A percentile compares a stretch with the other conserved stretches of the same genome.
Evolutionary conservation across 2,113 vertebrate genomes (phyloP).

Genomic region (Terrapene triunguis): DNA sequence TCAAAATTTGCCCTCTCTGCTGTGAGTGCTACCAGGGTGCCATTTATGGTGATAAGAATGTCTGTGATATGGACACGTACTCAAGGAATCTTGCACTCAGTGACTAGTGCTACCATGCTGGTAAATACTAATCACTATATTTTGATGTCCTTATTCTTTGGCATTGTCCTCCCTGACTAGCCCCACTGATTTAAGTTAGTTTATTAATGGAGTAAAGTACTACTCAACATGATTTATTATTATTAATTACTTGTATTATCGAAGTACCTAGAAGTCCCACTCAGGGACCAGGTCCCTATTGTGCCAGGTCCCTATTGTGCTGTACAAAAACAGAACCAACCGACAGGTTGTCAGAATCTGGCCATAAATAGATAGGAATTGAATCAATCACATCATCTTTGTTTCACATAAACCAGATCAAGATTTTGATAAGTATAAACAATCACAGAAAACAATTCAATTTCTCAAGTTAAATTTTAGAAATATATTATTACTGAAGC

Average conservation of each 20-base stretch:
- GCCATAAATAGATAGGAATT: neutral
- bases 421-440: neutral
- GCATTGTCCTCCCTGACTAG: neutral
- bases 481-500: fast-evolving
- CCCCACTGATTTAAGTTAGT: fast-evolving
- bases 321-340: neutral
- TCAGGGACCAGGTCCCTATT: neutral
- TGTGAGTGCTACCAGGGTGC: neutral
- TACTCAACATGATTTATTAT: neutral
- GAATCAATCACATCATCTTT: neutral
- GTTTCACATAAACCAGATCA: neutral
- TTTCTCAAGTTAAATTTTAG: fast-evolving
- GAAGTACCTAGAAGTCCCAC: neutral
- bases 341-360: neutral
- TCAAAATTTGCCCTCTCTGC: fast-evolving
- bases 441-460: fast-evolving
- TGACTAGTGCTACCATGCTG: neutral
- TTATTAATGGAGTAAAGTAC: neutral
- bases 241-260: neutral
- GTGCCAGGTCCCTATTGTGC: too few species aligned
- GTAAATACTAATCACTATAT: fast-evolving
- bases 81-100: neutral
- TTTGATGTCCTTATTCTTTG: fast-evolving
- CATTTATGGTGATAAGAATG: neutral
- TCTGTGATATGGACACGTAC: neutral